A percentile compares a stretch with the other conserved stretches of the same genome.
Evolutionary conservation across 2,113 vertebrate genomes (phyloP).

Genomic region (Pristiophorus japonicus): DNA sequence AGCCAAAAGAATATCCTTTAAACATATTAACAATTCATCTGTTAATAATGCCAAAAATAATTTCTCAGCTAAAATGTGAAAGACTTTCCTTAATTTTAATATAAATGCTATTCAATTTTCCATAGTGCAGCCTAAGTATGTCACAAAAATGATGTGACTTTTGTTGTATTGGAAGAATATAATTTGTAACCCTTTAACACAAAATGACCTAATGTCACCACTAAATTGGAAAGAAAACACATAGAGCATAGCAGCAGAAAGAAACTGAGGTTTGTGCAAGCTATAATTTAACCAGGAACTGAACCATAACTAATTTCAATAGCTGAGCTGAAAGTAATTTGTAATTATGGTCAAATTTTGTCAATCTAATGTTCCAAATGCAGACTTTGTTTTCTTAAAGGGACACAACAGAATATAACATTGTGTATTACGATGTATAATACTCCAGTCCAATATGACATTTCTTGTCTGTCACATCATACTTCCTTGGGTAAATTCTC

Average conservation of each 20-base stretch:
- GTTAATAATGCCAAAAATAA: not conserved
- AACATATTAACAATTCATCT: not conserved
- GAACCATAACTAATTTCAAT: constrained; percentile 25
- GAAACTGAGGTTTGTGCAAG: not conserved
- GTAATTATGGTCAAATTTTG: constrained; percentile 12
- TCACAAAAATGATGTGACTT: not conserved
- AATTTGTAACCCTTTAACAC: constrained; percentile 13
- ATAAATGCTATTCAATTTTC: not conserved
- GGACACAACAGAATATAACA: not conserved
- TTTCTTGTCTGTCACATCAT: not conserved
- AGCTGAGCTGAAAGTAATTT: constrained; percentile 27
- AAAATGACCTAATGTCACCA: not conserved
- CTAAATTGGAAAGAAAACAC: not conserved
- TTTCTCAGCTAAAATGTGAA: not conserved
- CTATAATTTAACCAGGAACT: constrained; percentile 20
- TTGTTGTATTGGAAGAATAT: not conserved
- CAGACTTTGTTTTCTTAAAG: constrained; percentile 23
- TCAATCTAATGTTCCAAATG: not conserved
- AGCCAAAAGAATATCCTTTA: not conserved
- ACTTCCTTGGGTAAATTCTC: not conserved
- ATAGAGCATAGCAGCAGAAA: not conserved
- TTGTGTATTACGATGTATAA: not conserved
- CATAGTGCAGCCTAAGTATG: not conserved
- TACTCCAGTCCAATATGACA: not conserved
- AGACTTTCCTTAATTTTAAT: not conserved